Conservation (phyloP, 2,797 vertebrate genomes). For the Clamator glandarius region DNA sequence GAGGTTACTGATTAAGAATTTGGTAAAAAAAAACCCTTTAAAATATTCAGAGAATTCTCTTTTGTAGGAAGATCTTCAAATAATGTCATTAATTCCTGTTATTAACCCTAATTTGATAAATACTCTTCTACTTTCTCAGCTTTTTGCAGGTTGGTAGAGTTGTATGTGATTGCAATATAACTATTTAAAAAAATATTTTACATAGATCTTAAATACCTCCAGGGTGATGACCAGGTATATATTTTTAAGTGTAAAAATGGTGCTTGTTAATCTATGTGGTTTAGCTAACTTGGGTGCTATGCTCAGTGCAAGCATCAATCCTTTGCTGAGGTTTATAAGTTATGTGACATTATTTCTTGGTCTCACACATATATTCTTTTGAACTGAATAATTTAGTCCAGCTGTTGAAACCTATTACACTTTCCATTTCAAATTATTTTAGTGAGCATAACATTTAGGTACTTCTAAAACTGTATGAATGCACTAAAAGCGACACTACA, state of each 20-base stretch:
- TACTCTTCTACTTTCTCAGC: neutral
- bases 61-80: neutral
- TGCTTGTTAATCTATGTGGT: neutral
- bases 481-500: neutral
- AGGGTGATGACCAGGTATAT: neutral
- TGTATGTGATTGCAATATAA: neutral
- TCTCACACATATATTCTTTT: neutral
- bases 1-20: neutral
- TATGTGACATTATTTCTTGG: neutral
- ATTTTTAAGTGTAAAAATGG: neutral
- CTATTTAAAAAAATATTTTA: neutral
- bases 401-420: neutral
- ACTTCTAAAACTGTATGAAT: neutral
- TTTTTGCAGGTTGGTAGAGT: neutral
- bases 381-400: slow-evolving; percentile 37
- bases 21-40: neutral
- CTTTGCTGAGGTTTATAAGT: neutral
- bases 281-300: neutral
- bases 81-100: neutral
- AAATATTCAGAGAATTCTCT: neutral
- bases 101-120: neutral
- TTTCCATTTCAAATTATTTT: slow-evolving; percentile 24
- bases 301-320: neutral
- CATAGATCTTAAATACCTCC: neutral
- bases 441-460: neutral